Conservation (phyloP, 2,797 vertebrate species). For the Gymnothorax javanicus region DNA sequence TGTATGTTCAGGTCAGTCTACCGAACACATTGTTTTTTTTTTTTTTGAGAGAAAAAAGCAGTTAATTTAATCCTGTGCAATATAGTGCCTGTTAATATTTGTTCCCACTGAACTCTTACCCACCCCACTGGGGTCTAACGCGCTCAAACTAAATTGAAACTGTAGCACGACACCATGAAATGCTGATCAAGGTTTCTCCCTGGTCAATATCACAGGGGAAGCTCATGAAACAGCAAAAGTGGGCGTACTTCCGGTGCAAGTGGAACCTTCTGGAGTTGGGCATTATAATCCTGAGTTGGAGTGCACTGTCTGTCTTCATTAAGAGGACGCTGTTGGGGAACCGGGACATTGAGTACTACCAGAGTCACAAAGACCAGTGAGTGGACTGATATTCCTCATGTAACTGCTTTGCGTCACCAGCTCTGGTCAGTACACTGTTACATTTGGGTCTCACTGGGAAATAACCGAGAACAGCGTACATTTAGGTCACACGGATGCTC, state of each 20-base stretch:
- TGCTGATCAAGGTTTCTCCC: background rate
- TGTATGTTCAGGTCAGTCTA: slow-evolving; percentile 84
- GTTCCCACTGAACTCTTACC: background rate
- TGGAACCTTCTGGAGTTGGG: slow-evolving; percentile 88
- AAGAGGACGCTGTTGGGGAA: slow-evolving; percentile 84
- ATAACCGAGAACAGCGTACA: background rate
- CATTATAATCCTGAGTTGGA: slow-evolving; percentile 91
- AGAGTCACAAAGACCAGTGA: slow-evolving; percentile 82
- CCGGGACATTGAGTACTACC: slow-evolving; percentile 82
- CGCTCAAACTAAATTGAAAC: background rate
- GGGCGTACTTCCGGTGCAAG: slow-evolving; percentile 86
- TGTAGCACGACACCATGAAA: background rate
- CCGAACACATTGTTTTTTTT: background rate
- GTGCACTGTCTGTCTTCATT: slow-evolving; percentile 83
- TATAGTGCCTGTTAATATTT: background rate
- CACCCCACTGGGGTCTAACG: background rate
- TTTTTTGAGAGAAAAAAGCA: background rate
- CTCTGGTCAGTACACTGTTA: background rate
- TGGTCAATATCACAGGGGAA: slow-evolving; percentile 74
- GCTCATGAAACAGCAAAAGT: slow-evolving; percentile 79
- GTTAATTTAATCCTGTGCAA: background rate
- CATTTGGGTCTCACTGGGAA: background rate
- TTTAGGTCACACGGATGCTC: background rate
- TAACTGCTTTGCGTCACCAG: background rate
- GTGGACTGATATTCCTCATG: slow-evolving; percentile 35